Percentiles rank a stretch among this genome's conserved stretches.
Evolutionary conservation across 1,140 invertebrate species (phyloP).

Genomic region (Tenebrio molitor): DNA sequence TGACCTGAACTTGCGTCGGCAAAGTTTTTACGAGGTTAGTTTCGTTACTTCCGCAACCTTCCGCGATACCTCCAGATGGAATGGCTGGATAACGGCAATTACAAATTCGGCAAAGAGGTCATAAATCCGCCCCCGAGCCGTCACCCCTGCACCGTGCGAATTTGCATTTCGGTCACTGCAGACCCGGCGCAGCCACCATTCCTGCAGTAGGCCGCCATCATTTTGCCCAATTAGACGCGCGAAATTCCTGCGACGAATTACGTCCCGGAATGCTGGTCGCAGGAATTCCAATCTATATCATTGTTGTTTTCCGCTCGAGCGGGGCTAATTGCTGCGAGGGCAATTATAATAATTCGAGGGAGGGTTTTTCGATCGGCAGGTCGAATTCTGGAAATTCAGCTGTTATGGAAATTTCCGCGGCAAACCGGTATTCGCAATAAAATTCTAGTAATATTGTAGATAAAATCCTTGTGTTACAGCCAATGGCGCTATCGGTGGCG

Average conservation of each 20-base stretch:
- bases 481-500: slow-evolving; percentile 25
- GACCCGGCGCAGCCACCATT: slow-evolving; percentile 13
- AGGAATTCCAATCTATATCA: slow-evolving; percentile 37
- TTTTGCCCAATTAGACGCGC: slow-evolving; percentile 40
- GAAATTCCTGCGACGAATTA: slow-evolving; percentile 12
- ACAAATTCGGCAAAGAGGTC: not conserved
- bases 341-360: too few species aligned
- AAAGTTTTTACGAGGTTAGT: slow-evolving; percentile 24
- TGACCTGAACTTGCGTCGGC: not conserved
- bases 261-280: not conserved
- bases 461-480: slow-evolving; percentile 42
- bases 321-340: not conserved
- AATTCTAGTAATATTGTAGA: slow-evolving; percentile 36
- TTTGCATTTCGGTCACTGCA: slow-evolving; percentile 37
- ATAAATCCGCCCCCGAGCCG: not conserved
- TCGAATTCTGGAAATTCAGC: not conserved
- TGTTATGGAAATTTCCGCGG: slow-evolving; percentile 10
- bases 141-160: slow-evolving; percentile 12
- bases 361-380: not conserved
- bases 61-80: slow-evolving; percentile 11
- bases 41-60: slow-evolving; percentile 9
- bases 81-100: not conserved
- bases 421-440: slow-evolving; percentile 35
- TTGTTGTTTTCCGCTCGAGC: slow-evolving; percentile 21
- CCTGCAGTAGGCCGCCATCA: slow-evolving; percentile 9